Conservation (phyloP, 2,797 vertebrate species). For the Morus bassanus region DNA sequence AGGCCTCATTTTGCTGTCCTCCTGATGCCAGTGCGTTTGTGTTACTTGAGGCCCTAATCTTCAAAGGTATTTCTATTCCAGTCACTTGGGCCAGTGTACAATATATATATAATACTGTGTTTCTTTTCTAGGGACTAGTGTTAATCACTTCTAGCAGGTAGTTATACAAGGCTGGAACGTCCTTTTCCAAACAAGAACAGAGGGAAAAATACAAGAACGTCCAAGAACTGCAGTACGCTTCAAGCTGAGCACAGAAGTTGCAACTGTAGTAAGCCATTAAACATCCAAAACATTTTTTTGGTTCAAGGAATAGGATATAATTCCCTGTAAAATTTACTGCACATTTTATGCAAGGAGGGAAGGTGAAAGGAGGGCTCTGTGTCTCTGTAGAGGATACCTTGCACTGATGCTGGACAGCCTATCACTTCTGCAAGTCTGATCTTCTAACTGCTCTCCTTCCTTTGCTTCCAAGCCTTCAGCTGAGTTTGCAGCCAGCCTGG, state of each 20-base stretch:
- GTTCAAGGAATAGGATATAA: not conserved
- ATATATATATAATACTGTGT: not conserved
- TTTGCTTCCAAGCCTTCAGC: not conserved
- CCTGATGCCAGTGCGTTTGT: not conserved
- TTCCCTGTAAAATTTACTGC: not conserved
- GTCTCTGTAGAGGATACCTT: not conserved
- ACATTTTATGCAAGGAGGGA: not conserved
- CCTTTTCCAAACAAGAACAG: not conserved
- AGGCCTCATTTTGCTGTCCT: not conserved
- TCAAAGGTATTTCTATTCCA: not conserved
- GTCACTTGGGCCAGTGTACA: not conserved
- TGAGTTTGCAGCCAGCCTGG: not conserved
- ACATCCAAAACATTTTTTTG: not conserved
- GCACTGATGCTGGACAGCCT: not conserved
- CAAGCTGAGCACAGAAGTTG: not conserved
- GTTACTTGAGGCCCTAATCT: not conserved
- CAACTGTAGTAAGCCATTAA: not conserved
- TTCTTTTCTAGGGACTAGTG: not conserved
- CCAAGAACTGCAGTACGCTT: not conserved
- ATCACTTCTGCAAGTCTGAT: not conserved
- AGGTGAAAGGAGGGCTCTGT: not conserved
- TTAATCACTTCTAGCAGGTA: not conserved
- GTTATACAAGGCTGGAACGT: not conserved
- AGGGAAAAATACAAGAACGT: not conserved
- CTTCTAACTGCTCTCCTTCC: not conserved